Evolutionary conservation across 1,140 invertebrate genomes (phyloP).

Genomic region (Calephelis nemesis): DNA sequence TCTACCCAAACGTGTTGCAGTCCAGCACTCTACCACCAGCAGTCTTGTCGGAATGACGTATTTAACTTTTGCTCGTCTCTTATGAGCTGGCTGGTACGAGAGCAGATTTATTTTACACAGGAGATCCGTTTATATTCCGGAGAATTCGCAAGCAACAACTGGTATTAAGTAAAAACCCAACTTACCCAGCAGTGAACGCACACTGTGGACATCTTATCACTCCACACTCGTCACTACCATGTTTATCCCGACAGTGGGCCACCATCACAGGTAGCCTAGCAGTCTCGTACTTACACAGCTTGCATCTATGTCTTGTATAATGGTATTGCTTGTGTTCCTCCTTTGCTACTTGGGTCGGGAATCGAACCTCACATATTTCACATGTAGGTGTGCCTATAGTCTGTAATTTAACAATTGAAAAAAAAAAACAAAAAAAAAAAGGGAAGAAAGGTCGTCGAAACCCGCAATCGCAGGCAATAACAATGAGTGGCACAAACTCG

Average conservation of each 20-base stretch:
- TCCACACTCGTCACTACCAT: slow-evolving; percentile 8
- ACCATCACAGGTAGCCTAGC: background rate
- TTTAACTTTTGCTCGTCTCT: no score
- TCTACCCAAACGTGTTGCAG: no score
- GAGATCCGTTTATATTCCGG: no score
- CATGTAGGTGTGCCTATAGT: slow-evolving; percentile 33
- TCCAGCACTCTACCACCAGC: no score
- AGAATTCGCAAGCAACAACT: background rate
- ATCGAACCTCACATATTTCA: slow-evolving; percentile 35
- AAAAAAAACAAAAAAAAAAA: background rate
- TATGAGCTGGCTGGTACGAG: no score
- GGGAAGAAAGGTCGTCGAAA: no score
- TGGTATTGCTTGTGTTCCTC: slow-evolving; percentile 33
- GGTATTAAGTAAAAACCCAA: background rate
- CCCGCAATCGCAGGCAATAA: no score
- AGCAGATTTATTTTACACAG: no score
- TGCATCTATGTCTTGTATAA: slow-evolving; percentile 37
- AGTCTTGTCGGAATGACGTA: no score
- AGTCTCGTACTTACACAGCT: slow-evolving; percentile 35
- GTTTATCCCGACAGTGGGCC: slow-evolving; percentile 13
- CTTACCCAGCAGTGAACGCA: background rate
- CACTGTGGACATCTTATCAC: slow-evolving; percentile 20
- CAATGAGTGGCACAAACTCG: no score
- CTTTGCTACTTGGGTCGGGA: background rate
- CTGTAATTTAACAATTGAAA: slow-evolving; percentile 32